Conservation (phyloP, 2,888 invertebrate genomes). For the Apamea monoglypha region DNA sequence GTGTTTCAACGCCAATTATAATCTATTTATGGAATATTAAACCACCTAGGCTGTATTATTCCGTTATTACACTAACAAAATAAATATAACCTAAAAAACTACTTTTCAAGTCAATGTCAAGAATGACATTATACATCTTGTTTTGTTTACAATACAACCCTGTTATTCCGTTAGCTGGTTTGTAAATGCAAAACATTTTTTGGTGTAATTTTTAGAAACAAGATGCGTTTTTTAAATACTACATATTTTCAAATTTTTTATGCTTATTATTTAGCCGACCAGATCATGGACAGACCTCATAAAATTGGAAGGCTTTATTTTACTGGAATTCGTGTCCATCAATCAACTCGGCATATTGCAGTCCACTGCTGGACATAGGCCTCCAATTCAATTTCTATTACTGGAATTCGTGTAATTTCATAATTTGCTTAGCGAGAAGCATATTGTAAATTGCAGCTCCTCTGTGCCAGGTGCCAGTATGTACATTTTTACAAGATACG, state of each 20-base stretch:
- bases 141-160: neutral
- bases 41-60: neutral
- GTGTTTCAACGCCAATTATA: slow-evolving; percentile 43
- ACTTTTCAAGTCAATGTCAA: slow-evolving; percentile 42
- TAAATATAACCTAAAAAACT: slow-evolving; percentile 49
- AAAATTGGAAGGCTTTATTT: neutral
- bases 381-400: neutral
- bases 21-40: slow-evolving; percentile 44
- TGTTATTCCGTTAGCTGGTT: neutral
- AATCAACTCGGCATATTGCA: too few species aligned
- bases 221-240: neutral
- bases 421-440: neutral
- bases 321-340: neutral
- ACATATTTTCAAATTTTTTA: neutral
- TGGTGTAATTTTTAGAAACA: neutral
- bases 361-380: too few species aligned
- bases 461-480: neutral
- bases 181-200: neutral
- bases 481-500: neutral
- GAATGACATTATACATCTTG: slow-evolving; percentile 37
- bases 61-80: slow-evolving; percentile 9
- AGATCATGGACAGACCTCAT: neutral
- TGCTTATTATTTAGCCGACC: neutral
- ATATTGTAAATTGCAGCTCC: neutral
- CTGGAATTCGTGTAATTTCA: neutral